Base-by-base conservation (phyloP, 2,888 invertebrate genomes). In the Cremastinae sp. region DNA sequence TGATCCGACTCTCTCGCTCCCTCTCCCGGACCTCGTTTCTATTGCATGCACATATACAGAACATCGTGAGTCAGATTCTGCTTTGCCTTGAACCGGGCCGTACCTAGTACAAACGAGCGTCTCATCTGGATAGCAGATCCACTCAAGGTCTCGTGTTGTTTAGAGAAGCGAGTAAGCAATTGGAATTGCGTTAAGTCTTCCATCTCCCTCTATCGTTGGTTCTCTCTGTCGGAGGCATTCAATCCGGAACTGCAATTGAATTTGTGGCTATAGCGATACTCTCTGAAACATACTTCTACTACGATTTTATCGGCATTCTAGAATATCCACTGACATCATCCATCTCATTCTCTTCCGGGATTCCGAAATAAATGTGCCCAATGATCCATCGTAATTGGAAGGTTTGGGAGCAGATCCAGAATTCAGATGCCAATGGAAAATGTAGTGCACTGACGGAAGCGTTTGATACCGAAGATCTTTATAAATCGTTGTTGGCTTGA, bases 41-140 rank as follows among this genome's bases (percentile, higher is more conserved):
- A 28, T 28, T 28, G 28, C 28, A 28, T 28, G 2, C 5, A 28
- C 43, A 39, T 53, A 45, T n/a, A 58, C 28, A 14, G 37, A 47
- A 35, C 55, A 14, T 56, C 56, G 20, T 61, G 61, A 74, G 53
- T 55, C 18, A 1, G 18, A 20, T 59, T 16, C 20, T 43, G 62
- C 55, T 56, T 55, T 53, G 47, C 53, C 5, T 49, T 37, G 51
- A 59, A 20, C 37, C 10, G 8, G 10, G 41, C 12, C 12, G 14
- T 14, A 12, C 20, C 49, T 22, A 9, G 37, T 45, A 59, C 59
- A 18, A 37, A 43, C 8, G 28, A 51, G 51, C 53, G 53, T 37
- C 45, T 65, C 56, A 65, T 72, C 49, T 28, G n/a, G 43, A 61
- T 14, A 28, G 43, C 47, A 62, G 47, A 58, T 58, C 49, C 20